A percentile compares a stretch with the other conserved stretches of the same genome.
Conservation (phyloP, 1,140 invertebrate species). For the Oryctes rhinoceros region DNA sequence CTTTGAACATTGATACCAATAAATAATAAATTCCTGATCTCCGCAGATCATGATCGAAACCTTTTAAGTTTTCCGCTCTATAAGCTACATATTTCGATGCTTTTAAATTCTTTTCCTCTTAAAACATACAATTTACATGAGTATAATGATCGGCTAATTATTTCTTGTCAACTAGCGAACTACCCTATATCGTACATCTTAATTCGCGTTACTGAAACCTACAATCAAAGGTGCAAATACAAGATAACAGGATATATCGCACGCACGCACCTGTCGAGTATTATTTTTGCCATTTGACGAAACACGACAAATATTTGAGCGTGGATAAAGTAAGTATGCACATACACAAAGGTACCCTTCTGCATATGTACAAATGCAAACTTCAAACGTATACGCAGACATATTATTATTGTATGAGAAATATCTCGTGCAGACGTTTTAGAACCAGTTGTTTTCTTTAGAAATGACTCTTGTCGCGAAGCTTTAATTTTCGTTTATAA, state of each 20-base stretch:
- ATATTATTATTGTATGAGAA: constrained; percentile 21
- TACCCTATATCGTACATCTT: too few relatives aligned
- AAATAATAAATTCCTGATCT: too few relatives aligned
- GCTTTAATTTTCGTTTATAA: constrained; percentile 39
- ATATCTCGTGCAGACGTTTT: constrained; percentile 27
- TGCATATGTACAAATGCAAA: constrained; percentile 7
- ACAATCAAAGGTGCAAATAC: constrained; percentile 8
- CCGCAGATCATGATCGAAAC: too few relatives aligned
- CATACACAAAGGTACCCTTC: neutral
- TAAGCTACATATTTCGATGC: too few relatives aligned
- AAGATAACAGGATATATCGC: neutral
- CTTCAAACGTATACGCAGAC: constrained; percentile 25
- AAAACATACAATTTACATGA: too few relatives aligned
- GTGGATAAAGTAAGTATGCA: neutral
- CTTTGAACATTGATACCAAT: too few relatives aligned
- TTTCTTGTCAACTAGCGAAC: too few relatives aligned
- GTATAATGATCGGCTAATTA: too few relatives aligned
- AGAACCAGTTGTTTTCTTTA: constrained; percentile 37
- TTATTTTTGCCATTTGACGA: neutral
- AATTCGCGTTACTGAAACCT: too few relatives aligned
- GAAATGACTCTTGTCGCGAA: constrained; percentile 37
- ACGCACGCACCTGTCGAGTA: neutral
- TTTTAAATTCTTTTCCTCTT: too few relatives aligned
- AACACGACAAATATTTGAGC: constrained; percentile 8
- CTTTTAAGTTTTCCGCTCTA: too few relatives aligned